Evolutionary conservation across 2,888 invertebrate species (phyloP).

Genomic region (Tachina grossa): DNA sequence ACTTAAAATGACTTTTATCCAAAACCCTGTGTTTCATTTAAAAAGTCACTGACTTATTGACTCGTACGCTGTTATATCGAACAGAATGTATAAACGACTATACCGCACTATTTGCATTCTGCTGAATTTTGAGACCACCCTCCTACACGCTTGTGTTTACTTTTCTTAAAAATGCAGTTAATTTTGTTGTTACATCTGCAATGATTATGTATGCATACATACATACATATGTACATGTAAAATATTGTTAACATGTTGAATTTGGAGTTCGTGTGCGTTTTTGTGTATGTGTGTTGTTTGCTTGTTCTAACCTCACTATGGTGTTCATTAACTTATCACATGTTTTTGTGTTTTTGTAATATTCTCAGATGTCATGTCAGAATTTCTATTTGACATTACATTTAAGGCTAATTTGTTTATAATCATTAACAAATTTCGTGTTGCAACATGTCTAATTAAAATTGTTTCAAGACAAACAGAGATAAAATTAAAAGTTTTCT

Average conservation of each 20-base stretch:
- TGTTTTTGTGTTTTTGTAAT: constrained; percentile 25
- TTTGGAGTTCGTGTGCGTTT: background rate
- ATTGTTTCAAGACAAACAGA: background rate
- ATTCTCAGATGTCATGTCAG: constrained; percentile 41
- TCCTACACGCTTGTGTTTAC: constrained; percentile 15
- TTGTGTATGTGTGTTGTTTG: background rate
- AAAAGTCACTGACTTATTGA: too few relatives aligned
- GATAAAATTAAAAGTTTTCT: background rate
- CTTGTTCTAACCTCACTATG: background rate
- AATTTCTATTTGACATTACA: constrained; percentile 54
- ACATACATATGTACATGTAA: background rate
- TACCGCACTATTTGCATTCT: too few relatives aligned
- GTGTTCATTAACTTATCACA: constrained; percentile 20
- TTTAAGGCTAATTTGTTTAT: constrained; percentile 42
- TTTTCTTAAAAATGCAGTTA: constrained; percentile 14
- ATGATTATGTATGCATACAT: too few relatives aligned
- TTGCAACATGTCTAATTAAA: background rate
- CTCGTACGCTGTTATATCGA: too few relatives aligned
- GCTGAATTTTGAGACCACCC: background rate
- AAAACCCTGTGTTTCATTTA: too few relatives aligned
- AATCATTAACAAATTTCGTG: constrained; percentile 23
- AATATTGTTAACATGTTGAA: constrained; percentile 54
- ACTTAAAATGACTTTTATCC: too few relatives aligned
- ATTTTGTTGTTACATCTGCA: constrained; percentile 15
- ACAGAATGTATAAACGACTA: too few relatives aligned